Evolutionary conservation across 2,888 invertebrate species (phyloP), one percentile per base, ranked within the genome.

Genomic region (Tupiocoris notatus): DNA sequence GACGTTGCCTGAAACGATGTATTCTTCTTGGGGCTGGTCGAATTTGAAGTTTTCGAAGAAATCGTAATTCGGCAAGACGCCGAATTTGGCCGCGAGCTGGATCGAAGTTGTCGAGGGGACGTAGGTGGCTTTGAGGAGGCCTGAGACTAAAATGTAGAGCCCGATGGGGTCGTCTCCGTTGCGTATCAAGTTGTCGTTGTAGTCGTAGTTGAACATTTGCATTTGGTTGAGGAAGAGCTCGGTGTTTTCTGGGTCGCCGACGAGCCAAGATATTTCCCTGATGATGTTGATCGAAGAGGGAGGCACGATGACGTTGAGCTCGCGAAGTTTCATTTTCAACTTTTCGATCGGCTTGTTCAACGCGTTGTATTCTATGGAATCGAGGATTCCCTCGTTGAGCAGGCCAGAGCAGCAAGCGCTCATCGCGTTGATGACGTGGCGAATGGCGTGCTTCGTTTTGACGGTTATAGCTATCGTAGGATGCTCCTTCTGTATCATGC

Each of bases 1-100:
- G 2, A 77, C 70, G 24, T 75, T 77, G 58, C 77, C 77, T 18
- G 74, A 75, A 21, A 75, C 75, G n/a, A 75, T 70, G 7, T 56
- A 75, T 17, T 75, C 75, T 57, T 70, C 75, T 63, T 75, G 68
- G 16, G 70, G 58, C 24, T 77, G 57, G 17, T 68, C 68, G 21
- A 75, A 22, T 64, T 64, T 75, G 39, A 75, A 64, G 54, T 70
- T 77, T 58, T 57, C 67, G n/a, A 77, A 73, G 57, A 75, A 77
- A 25, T 77, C 77, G 25, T 64, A 75, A 56, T 75, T 75, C 1
- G 77, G 77, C 6, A 77, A 25, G 3, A 68, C 65, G 1, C 77
- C 77, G 22, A 75, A 75, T 63, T 75, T 77, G 3, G 39, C 54
- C 6, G 68, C 61, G 9, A 75, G 65, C 24, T 70, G 57, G 16